Evolutionary conservation across 2,113 vertebrate species (phyloP).

Genomic region (Equus przewalskii): DNA sequence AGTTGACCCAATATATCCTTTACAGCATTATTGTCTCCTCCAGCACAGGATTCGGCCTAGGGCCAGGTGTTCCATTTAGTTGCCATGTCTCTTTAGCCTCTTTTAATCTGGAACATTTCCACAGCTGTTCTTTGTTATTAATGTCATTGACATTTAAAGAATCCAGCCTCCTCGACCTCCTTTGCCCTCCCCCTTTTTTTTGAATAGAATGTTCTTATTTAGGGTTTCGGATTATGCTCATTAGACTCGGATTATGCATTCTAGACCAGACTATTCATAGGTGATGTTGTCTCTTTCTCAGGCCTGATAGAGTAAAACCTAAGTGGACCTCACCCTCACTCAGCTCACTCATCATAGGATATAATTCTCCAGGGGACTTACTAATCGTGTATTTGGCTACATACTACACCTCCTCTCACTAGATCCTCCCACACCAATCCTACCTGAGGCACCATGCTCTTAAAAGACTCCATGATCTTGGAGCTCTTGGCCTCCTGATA

Average conservation of each 20-base stretch:
- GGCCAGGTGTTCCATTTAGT: neutral
- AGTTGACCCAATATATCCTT: neutral
- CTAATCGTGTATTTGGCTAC: neutral
- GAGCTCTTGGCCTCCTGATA: conserved; percentile 86
- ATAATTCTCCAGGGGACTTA: neutral
- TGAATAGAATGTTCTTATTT: neutral
- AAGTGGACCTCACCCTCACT: neutral
- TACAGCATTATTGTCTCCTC: neutral
- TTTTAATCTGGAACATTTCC: neutral
- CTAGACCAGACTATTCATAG: neutral
- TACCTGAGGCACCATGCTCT: conserved; percentile 86
- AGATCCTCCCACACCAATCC: neutral
- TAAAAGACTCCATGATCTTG: conserved; percentile 87
- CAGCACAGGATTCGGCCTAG: neutral
- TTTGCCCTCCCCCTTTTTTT: neutral
- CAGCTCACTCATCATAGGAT: neutral
- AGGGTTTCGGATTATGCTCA: neutral
- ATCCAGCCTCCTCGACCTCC: neutral
- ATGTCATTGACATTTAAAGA: neutral
- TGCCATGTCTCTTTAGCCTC: neutral
- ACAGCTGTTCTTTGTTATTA: neutral
- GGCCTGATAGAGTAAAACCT: neutral
- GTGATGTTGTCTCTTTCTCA: neutral
- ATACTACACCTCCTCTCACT: neutral
- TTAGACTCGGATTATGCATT: neutral